These are phyloP conservation scores for Bombyx mandarina DNA, from an alignment of 1,140 invertebrate genomes.

Conservation along the genomic window DNA sequence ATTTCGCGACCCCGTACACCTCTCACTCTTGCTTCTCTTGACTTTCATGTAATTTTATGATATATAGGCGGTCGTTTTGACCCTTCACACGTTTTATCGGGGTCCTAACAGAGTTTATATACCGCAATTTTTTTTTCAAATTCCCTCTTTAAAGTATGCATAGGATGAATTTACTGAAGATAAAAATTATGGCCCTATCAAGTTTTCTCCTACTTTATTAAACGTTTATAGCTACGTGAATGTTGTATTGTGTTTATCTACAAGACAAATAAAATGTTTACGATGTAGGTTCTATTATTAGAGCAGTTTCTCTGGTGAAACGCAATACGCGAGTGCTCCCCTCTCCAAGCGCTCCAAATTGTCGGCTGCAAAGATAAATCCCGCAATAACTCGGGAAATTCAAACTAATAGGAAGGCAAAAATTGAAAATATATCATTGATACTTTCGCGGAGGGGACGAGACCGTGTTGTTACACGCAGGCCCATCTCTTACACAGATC, in stretches of 20 bases:
- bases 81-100: constrained; percentile 54
- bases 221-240: no score
- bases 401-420: constrained; percentile 43
- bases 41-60: constrained; percentile 71
- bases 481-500: constrained; percentile 38
- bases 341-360: neutral
- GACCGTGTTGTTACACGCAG: constrained; percentile 39
- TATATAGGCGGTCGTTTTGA: constrained; percentile 57
- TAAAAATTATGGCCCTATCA: constrained; percentile 14
- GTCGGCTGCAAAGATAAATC: constrained; percentile 32
- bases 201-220: no score
- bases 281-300: no score
- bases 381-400: constrained; percentile 45
- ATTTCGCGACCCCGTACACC: constrained; percentile 53
- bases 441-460: constrained; percentile 43
- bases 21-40: constrained; percentile 61
- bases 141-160: constrained; percentile 48
- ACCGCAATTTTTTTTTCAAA: constrained; percentile 32
- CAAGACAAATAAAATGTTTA: no score
- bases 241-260: no score
- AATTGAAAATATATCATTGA: constrained; percentile 63
- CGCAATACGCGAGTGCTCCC: neutral
- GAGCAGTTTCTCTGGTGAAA: neutral
- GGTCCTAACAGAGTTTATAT: constrained; percentile 13
- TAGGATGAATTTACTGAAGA: constrained; percentile 29